Base-by-base conservation (phyloP, 2,888 invertebrate genomes). In the Malthinus flaveolus region DNA sequence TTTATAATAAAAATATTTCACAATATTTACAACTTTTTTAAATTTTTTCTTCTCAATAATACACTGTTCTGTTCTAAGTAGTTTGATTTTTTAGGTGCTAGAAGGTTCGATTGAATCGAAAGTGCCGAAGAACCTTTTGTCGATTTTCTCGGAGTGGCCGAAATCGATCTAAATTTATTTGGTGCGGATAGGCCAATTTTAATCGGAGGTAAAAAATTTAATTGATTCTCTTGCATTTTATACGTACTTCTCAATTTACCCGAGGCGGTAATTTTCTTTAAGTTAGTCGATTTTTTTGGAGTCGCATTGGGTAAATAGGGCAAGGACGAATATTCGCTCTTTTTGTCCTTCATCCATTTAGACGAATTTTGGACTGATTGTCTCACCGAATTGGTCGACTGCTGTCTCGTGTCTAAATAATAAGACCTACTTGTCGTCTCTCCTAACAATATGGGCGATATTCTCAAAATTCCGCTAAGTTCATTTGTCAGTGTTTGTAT, bases 121-220 rank as follows among this genome's bases (percentile, higher is more conserved):
- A 59, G 11, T 1, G 63, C 61, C 3, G 64, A 65, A 7, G 46
- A 54, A 49, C 56, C 51, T 35, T 66, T 63, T 23, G 34, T 59
- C 57, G 52, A 63, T 62, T 69, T 66, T 13, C 72, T 63, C 15
- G 75, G 76, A 7, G 74, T 72, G 5, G 75, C 74, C 11, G 76
- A 76, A 47, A 75, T 68, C 6, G 77, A 76, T 46, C 76, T 63
- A 63, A 72, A 71, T 49, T 71, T 68, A 52, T 61, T 66, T 31
- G 57, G 59, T 8, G 63, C 59, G 37, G 65, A 65, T 50, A 65
- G 55, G 6, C 63, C 62, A 49, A 57, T 55, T 15, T 70, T 66
- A 49, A 73, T 74, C 15, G 75, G 75, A 9, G 75, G 74, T 62
- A 76, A 64, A 54, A 70, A 59, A 35, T 62, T 70, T 42, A 64